Percentiles rank a stretch among this genome's conserved stretches.
Evolutionary conservation across 2,888 invertebrate genomes (phyloP).

Genomic region (Loripinus fragilis): DNA sequence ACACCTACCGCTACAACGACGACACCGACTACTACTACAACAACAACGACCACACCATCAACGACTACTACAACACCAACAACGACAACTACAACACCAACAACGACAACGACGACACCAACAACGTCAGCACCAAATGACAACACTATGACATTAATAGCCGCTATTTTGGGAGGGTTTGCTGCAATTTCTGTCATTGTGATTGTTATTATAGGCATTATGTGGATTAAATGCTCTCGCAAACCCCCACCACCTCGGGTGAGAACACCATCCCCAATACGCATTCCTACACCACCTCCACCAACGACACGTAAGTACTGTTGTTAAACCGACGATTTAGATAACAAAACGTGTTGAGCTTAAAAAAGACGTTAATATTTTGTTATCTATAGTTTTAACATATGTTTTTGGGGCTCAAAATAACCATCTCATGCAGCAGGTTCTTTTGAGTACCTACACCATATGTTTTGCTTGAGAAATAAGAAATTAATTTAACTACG

Average conservation of each 20-base stretch:
- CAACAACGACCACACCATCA: background rate
- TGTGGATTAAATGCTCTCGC: conserved; percentile 25
- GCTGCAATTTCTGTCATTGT: conserved; percentile 34
- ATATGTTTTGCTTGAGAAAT: no score
- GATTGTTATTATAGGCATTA: conserved; percentile 27
- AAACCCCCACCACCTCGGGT: conserved; percentile 26
- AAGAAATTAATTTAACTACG: no score
- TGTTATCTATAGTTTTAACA: no score
- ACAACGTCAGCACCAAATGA: background rate
- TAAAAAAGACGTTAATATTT: no score
- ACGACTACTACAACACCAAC: background rate
- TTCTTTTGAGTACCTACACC: no score
- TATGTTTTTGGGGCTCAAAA: no score
- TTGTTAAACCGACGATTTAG: no score
- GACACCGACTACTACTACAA: background rate
- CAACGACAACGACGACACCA: background rate
- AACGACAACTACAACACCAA: background rate
- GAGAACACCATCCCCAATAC: background rate
- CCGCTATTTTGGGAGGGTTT: conserved; percentile 36
- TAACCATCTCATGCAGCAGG: no score
- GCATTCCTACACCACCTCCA: background rate
- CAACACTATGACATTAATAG: background rate
- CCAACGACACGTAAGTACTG: conserved; percentile 15
- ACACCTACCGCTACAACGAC: background rate
- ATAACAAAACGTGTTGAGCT: no score